phyloP scores from a whole-genome alignment of 2,113 vertebrate species.

The Scartelaos histophorus region DNA sequence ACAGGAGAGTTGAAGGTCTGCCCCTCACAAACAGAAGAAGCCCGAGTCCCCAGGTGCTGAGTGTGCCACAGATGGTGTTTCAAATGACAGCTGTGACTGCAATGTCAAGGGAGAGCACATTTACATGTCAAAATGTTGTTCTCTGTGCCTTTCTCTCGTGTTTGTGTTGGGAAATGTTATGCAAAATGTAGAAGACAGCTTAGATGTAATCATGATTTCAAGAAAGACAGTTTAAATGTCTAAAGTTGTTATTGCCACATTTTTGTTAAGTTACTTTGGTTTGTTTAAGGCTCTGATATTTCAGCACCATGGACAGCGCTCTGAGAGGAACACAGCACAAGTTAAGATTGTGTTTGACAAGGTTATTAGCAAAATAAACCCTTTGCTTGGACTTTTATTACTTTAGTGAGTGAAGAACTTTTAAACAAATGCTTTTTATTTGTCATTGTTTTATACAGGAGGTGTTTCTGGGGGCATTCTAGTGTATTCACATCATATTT shows the following conservation, averaged over 20 bases:
- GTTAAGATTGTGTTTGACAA: neutral
- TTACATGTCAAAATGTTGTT: constrained; percentile 8
- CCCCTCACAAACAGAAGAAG: constrained; percentile 5
- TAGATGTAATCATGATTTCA: neutral
- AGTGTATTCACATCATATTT: too few species aligned
- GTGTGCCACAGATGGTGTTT: constrained; percentile 2
- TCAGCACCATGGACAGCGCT: constrained; percentile 9
- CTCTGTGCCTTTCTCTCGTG: neutral
- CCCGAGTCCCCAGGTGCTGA: neutral
- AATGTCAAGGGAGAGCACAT: constrained; percentile 1
- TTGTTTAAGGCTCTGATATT: neutral
- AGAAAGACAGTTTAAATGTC: neutral
- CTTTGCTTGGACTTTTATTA: neutral
- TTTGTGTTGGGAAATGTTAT: neutral
- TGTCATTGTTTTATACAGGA: neutral
- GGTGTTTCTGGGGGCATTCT: too few species aligned
- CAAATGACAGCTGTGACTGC: constrained; percentile 8
- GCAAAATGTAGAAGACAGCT: neutral
- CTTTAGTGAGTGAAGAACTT: neutral
- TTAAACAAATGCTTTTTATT: neutral
- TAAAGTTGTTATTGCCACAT: neutral
- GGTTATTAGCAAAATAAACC: neutral
- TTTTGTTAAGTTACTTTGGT: neutral
- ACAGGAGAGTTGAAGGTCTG: neutral
- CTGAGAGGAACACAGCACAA: constrained; percentile 9